phyloP scores from a whole-genome alignment of 2,113 vertebrate genomes.

The Tetrao urogallus region DNA sequence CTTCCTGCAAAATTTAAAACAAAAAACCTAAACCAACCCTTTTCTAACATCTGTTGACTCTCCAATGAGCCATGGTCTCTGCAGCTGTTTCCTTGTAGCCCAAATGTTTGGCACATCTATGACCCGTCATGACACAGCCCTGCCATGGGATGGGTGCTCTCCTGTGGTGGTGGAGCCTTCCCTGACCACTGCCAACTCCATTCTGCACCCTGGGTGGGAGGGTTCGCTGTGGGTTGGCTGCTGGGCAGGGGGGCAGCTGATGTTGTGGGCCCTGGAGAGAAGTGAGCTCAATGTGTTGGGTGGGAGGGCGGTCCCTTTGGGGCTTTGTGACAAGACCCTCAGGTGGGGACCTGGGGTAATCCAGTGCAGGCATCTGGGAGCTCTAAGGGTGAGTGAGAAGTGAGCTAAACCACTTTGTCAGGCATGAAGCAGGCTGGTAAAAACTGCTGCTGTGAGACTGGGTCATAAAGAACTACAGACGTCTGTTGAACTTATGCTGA shows the following conservation, averaged over 20 bases:
- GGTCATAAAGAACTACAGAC: background rate
- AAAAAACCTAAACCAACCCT: background rate
- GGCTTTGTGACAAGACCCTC: background rate
- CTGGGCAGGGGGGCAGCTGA: too few species aligned
- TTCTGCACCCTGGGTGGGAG: background rate
- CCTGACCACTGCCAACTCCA: too few species aligned
- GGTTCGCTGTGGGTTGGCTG: background rate
- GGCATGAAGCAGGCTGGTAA: fast-evolving
- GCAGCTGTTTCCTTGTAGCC: background rate
- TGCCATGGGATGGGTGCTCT: too few species aligned
- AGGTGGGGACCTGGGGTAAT: background rate
- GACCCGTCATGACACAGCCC: too few species aligned
- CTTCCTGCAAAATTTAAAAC: background rate
- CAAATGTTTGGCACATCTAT: background rate
- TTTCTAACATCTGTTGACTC: background rate
- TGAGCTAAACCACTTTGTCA: fast-evolving
- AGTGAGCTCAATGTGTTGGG: background rate
- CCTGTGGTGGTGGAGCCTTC: too few species aligned
- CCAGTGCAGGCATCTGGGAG: background rate
- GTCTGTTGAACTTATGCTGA: background rate
- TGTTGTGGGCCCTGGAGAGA: too few species aligned
- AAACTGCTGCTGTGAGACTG: fast-evolving
- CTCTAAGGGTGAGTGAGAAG: fast-evolving
- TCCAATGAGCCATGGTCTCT: background rate
- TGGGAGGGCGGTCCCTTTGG: background rate